Evolutionary conservation across 2,888 invertebrate genomes (phyloP).

Genomic region (Pristionchus mayeri): DNA sequence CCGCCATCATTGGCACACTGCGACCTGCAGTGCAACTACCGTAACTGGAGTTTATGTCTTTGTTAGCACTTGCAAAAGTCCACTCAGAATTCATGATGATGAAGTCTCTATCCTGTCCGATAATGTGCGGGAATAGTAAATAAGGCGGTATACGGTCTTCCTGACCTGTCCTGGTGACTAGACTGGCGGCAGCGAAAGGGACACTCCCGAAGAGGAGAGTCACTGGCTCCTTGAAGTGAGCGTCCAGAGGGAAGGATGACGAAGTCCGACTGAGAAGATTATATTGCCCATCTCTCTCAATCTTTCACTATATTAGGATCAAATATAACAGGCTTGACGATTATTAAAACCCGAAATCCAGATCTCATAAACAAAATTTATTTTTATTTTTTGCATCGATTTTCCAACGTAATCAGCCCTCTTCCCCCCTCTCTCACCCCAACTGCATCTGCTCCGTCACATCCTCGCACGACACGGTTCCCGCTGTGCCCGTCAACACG

Average conservation of each 20-base stretch:
- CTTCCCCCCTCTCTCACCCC: not conserved
- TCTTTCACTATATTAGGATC: no score
- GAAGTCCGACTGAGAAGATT: slow-evolving; percentile 4
- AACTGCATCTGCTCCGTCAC: not conserved
- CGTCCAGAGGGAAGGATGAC: slow-evolving; percentile 3
- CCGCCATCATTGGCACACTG: slow-evolving; percentile 20
- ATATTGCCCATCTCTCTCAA: no score
- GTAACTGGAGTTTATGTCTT: no score
- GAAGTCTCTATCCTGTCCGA: no score
- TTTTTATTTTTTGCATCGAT: no score
- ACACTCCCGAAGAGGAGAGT: slow-evolving; percentile 42
- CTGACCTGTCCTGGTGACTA: slow-evolving; percentile 13
- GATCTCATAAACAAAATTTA: no score
- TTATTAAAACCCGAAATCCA: no score
- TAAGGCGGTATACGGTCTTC: no score
- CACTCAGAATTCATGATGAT: no score
- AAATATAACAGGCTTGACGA: no score
- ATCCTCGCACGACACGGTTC: slow-evolving; percentile 78
- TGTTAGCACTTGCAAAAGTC: not conserved
- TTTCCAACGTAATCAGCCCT: no score
- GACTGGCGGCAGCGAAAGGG: not conserved
- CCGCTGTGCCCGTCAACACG: slow-evolving; percentile 89
- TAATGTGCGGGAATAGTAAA: no score
- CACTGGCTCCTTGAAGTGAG: not conserved
- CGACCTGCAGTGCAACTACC: not conserved